Conservation (phyloP, 2,797 vertebrate genomes). For the Xyrichtys novacula region DNA sequence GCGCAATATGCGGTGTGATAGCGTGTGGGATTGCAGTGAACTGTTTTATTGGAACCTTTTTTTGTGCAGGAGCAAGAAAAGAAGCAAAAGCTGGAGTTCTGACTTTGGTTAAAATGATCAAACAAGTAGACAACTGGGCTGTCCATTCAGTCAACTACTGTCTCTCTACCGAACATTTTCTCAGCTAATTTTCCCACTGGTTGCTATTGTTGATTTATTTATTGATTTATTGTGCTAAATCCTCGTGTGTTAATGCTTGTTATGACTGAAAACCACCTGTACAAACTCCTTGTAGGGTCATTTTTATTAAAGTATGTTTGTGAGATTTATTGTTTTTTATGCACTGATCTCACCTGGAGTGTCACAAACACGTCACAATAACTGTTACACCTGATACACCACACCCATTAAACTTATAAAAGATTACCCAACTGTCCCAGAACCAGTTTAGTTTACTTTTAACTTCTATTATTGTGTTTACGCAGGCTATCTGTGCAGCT, state of each 20-base stretch:
- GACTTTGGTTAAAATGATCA: conserved; percentile 3
- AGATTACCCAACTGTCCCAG: not conserved
- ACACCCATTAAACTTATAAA: no score
- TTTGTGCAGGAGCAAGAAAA: conserved; percentile 1
- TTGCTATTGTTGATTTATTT: no score
- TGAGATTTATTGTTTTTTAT: not conserved
- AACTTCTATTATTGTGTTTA: conserved; percentile 21
- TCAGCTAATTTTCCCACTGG: not conserved
- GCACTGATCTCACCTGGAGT: not conserved
- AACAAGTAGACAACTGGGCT: not conserved
- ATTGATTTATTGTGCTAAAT: no score
- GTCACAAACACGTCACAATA: not conserved
- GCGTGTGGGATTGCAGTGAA: conserved; percentile 9
- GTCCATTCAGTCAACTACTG: not conserved
- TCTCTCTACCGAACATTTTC: not conserved
- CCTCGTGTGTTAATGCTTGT: no score
- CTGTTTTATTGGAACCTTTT: conserved; percentile 9
- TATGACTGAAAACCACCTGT: no score
- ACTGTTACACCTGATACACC: not conserved
- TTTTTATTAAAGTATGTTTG: not conserved
- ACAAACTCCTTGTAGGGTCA: not conserved
- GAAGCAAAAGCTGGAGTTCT: not conserved
- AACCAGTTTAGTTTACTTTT: not conserved
- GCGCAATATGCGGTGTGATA: conserved; percentile 20
- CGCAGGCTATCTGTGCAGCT: conserved; percentile 87